Conservation (phyloP, 2,797 vertebrate species). For the Malurus leucopterus region DNA sequence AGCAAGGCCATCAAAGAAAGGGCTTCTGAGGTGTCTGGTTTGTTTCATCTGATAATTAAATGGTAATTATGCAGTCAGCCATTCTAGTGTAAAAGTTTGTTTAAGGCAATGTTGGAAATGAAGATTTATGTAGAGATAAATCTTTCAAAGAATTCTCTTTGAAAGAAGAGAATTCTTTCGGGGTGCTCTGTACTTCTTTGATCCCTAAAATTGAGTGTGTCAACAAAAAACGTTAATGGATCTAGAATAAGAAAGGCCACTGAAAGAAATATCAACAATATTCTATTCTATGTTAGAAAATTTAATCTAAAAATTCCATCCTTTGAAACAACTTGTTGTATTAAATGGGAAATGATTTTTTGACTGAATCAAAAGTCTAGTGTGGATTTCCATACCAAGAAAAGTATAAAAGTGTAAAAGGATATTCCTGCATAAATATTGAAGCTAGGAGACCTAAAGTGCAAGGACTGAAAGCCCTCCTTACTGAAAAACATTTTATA, state of each 20-base stretch:
- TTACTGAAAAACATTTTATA: background rate
- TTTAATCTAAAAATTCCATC: background rate
- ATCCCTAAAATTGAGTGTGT: background rate
- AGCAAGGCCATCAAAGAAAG: slow-evolving; percentile 9
- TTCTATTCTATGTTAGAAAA: background rate
- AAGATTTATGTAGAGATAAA: background rate
- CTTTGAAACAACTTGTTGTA: background rate
- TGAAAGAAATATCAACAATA: background rate
- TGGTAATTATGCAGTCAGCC: background rate
- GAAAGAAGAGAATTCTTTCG: background rate
- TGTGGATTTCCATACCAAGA: background rate
- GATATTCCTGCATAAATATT: background rate
- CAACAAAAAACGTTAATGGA: background rate
- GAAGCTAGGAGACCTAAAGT: background rate
- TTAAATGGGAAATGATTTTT: background rate
- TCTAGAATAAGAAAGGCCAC: background rate
- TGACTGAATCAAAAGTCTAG: background rate
- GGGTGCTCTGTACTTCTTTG: background rate
- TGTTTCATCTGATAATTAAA: slow-evolving; percentile 29
- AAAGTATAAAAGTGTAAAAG: background rate
- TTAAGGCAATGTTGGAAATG: background rate
- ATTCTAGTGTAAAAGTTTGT: background rate
- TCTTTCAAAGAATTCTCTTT: no score
- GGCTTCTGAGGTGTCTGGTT: slow-evolving; percentile 20
- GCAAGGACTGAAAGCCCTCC: background rate